phyloP scores from a whole-genome alignment of 2,888 invertebrate genomes.

The Sarcophaga subvicina region DNA sequence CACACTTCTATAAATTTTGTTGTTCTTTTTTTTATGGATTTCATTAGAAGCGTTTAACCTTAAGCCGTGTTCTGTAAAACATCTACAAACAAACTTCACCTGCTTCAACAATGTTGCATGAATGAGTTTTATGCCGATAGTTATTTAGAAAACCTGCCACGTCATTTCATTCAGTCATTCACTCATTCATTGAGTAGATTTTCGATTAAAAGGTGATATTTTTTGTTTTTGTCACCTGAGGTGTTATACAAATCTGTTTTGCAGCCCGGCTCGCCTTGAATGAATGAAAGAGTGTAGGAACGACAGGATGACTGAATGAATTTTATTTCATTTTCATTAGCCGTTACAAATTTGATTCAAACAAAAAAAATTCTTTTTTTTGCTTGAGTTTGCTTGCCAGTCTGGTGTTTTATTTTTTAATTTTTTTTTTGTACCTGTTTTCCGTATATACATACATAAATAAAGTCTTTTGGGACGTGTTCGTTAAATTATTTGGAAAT shows the following conservation, averaged over 20 bases:
- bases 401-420: no score
- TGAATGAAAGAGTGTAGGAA: background rate
- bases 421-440: no score
- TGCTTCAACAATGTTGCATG: background rate
- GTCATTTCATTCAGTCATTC: constrained; percentile 56
- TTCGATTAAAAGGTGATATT: constrained; percentile 28
- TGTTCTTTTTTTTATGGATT: no score
- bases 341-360: constrained; percentile 52
- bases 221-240: constrained; percentile 60
- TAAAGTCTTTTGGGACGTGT: constrained; percentile 61
- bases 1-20: constrained; percentile 55
- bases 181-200: constrained; percentile 4
- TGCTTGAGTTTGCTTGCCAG: no score
- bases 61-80: no score
- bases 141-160: constrained; percentile 48
- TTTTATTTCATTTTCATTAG: constrained; percentile 16
- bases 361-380: background rate
- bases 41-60: no score
- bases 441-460: no score
- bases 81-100: no score
- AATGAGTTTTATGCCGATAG: background rate
- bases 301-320: constrained; percentile 9
- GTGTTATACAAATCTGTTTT: constrained; percentile 54
- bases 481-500: constrained; percentile 48
- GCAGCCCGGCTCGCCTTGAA: background rate